Base-by-base conservation (phyloP, 2,888 invertebrate genomes). In the Flexamia atlantica region DNA sequence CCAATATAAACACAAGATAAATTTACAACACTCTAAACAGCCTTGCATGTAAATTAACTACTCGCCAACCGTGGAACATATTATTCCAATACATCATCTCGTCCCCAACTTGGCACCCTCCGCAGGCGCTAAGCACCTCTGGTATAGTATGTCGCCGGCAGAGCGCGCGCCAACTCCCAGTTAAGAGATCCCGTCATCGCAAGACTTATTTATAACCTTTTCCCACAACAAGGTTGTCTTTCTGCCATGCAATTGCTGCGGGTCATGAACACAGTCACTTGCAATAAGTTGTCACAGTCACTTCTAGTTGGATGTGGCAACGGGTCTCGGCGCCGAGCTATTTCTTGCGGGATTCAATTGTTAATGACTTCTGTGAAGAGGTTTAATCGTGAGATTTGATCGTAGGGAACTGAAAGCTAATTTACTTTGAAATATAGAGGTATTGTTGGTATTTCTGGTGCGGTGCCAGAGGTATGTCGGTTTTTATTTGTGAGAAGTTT, bases 181-280 rank as follows among this genome's bases (percentile, higher is more conserved):
- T 64, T 64, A 53, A 30, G 64, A 28, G 64, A 12, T 64, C 28
- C 64, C 64, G 64, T 64, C 64, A 64, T 64, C 64, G 28, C 4
- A 5, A 3, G 12, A 23, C 53, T 30, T 64, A 64, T 64, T 28
- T 28, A 64, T 64, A 64, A 64, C 64, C 5, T 53, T 46, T 46
- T 23, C 53, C 64, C 20, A 25, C 64, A 28, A 57, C 57, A 57
- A 57, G 57, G 57, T 57, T 46, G n/a, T n/a, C 36, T 36, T 50
- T 50, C 57, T 23, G 57, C 57, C 57, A 23, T 14, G 25, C 57
- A 25, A 23, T 20, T 23, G 57, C 23, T 17, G 46, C 23, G 20
- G 20, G 53, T 50, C 10, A 23, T 23, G 60, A 9, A 17, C 1
- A 60, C 50, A 9, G 53, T 23, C 20, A 23, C 20, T 23, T 23